phyloP scores from a whole-genome alignment of 2,888 invertebrate species.

The Thalpophila matura region DNA sequence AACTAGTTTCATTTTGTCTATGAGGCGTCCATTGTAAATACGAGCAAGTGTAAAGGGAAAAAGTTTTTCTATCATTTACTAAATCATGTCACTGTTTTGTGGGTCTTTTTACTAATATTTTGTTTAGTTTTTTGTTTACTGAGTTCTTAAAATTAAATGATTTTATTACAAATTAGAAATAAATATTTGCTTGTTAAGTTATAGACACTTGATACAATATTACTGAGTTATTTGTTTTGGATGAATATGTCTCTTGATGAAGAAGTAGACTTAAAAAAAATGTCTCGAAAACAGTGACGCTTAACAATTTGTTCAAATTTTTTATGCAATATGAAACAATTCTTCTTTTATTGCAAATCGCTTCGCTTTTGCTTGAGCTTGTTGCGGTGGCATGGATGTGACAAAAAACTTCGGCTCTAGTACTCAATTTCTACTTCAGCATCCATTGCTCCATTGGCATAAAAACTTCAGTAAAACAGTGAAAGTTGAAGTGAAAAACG shows the following conservation, averaged over 20 bases:
- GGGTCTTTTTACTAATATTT: slow-evolving; percentile 58
- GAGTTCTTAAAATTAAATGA: background rate
- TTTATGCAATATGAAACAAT: slow-evolving; percentile 56
- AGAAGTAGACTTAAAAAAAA: background rate
- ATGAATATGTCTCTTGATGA: too few relatives aligned
- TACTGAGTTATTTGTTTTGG: too few relatives aligned
- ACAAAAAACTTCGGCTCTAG: slow-evolving; percentile 49
- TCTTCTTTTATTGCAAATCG: slow-evolving; percentile 74
- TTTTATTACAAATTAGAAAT: background rate
- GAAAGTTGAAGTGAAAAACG: background rate
- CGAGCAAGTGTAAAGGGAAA: slow-evolving; percentile 88
- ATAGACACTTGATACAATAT: too few relatives aligned
- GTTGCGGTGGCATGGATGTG: slow-evolving; percentile 81
- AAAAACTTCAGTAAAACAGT: background rate
- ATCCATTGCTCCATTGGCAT: slow-evolving; percentile 35
- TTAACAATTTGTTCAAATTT: slow-evolving; percentile 46
- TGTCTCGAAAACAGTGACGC: slow-evolving; percentile 74
- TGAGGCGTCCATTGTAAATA: slow-evolving; percentile 85
- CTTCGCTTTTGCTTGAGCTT: slow-evolving; percentile 90
- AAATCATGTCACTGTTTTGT: slow-evolving; percentile 78
- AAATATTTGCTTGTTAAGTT: too few relatives aligned
- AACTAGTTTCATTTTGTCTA: slow-evolving; percentile 70
- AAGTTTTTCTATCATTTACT: slow-evolving; percentile 43
- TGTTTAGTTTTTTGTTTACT: background rate
- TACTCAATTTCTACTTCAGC: slow-evolving; percentile 45